Evolutionary conservation across 2,888 invertebrate genomes (phyloP), one percentile per base, ranked within the genome.

Genomic region (Athalia cordata): DNA sequence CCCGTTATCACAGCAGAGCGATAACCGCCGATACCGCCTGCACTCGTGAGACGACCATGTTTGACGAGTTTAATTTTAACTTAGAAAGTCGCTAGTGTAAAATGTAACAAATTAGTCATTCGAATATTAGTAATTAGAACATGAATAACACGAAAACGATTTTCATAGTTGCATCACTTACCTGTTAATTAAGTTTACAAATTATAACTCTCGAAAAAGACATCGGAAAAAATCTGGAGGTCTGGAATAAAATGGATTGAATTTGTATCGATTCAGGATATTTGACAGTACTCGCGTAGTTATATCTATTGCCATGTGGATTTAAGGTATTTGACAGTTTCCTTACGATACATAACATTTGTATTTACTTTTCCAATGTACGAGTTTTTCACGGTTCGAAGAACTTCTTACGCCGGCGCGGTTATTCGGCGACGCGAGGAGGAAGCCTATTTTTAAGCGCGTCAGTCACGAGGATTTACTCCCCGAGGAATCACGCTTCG

Each of bases 401-500:
- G 15, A 64, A 62, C 15, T 50, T 64, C 62, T 75, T 75, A 75
- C 75, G 75, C 75, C 75, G 75, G 75, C 75, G 75, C 75, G 62
- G 15, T 50, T 62, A 49, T 62, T 75, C 47, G 61, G 9, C 8
- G 29, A 29, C 29, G 13, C 55, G 74, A 61, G 59, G 47, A 74
- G 49, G 29, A n/a, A 7, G 50, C 59, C 75, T 75, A 75, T 75
- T 75, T 29, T 75, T 75, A 75, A 75, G 75, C 67, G 55, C 59
- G 68, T 70, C 81, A 81, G 81, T 81, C 74, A 68, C 68, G 80
- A 70, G 77, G 79, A 79, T 78, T 78, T 77, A 80, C 78, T 81
- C 80, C 80, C 79, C 77, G 75, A 81, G 81, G 81, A 81, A 81
- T 78, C 79, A 81, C 81, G 79, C 79, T 80, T 75, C 50, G 75